Conservation (phyloP, 1,140 invertebrate species). For the Aphelenchoides fujianensis region DNA sequence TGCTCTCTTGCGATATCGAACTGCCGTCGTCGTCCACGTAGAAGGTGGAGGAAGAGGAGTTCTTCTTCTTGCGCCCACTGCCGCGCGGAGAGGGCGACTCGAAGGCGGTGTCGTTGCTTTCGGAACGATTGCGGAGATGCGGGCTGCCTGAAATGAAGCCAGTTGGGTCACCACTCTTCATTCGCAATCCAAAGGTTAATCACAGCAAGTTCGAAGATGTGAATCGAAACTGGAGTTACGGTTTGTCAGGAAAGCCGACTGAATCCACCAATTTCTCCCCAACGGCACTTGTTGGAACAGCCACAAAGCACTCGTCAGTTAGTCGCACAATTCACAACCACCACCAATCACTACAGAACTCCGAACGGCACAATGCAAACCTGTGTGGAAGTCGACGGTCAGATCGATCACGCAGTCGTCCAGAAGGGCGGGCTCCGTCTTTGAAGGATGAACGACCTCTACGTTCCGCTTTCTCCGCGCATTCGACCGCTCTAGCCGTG, state of each 20-base stretch:
- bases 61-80: not conserved
- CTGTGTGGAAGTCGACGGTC: not conserved
- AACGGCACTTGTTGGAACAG: not conserved
- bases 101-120: not conserved
- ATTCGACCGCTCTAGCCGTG: slow-evolving; percentile 2
- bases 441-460: not conserved
- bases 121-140: not conserved
- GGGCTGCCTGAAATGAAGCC: not conserved
- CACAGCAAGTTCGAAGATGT: no score
- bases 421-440: not conserved
- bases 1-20: not conserved
- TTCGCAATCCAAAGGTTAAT: no score
- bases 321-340: no score
- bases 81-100: not conserved
- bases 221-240: no score
- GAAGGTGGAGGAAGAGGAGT: not conserved
- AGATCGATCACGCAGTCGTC: not conserved
- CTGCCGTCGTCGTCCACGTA: not conserved
- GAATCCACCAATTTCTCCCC: no score
- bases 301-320: no score
- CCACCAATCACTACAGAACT: no score
- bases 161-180: no score
- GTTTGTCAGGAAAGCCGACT: no score
- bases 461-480: not conserved
- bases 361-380: not conserved